Evolutionary conservation across 2,113 vertebrate species (phyloP).

Genomic region (Eidolon helvum): DNA sequence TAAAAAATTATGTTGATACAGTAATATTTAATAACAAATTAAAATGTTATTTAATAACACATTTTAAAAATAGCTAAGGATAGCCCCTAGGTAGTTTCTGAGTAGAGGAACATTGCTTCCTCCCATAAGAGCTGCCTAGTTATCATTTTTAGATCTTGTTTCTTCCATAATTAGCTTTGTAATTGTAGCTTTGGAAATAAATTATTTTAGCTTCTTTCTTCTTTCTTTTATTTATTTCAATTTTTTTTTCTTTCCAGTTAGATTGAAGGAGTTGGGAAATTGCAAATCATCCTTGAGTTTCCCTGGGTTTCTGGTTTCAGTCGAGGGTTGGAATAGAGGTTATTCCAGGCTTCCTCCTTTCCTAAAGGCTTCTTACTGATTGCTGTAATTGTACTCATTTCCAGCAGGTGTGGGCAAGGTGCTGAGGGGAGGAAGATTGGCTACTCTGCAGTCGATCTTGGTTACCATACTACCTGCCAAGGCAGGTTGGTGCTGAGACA

Average conservation of each 20-base stretch:
- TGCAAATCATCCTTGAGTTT: background rate
- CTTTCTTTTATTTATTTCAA: background rate
- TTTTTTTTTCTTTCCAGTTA: background rate
- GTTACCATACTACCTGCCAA: constrained; percentile 11
- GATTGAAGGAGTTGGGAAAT: background rate
- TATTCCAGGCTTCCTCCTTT: background rate
- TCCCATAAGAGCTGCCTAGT: background rate
- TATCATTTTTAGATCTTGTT: background rate
- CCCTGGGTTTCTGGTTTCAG: background rate
- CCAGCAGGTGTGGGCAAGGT: accelerated
- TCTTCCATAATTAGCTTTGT: background rate
- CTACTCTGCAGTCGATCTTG: background rate
- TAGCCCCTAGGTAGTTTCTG: background rate
- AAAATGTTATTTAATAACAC: background rate
- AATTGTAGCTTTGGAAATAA: background rate
- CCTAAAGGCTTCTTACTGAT: background rate
- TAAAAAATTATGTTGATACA: background rate
- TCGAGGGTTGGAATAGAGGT: background rate
- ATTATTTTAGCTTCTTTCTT: background rate
- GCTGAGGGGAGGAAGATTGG: background rate
- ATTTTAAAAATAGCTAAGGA: background rate
- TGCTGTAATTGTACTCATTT: background rate
- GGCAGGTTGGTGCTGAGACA: background rate
- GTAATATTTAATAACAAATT: background rate
- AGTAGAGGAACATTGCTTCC: background rate